phyloP scores from a whole-genome alignment of 2,888 invertebrate genomes.

The Drosophila rellima region DNA sequence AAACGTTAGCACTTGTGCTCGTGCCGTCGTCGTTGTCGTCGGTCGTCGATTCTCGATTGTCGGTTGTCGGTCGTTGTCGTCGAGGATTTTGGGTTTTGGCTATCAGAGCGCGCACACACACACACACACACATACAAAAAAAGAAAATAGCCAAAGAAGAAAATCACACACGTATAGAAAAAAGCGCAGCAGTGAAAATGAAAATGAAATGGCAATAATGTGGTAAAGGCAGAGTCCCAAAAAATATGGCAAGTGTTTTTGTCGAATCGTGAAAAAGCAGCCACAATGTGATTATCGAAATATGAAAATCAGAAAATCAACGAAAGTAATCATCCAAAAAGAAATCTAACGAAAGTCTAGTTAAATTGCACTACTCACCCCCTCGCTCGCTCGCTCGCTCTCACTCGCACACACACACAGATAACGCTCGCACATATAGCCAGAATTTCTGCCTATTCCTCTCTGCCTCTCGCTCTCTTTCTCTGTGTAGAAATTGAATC shows the following conservation, averaged over 20 bases:
- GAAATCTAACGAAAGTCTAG: slow-evolving; percentile 44
- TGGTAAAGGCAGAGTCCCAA: slow-evolving; percentile 52
- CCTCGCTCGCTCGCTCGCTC: slow-evolving; percentile 16
- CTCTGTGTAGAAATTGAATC: slow-evolving; percentile 66
- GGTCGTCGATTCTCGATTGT: slow-evolving; percentile 27
- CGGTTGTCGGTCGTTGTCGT: slow-evolving; percentile 58
- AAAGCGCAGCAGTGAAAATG: slow-evolving; percentile 59
- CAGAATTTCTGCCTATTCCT: slow-evolving; percentile 9
- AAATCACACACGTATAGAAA: slow-evolving; percentile 63
- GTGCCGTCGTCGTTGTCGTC: slow-evolving; percentile 56
- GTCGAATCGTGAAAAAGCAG: slow-evolving; percentile 24
- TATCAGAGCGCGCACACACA: slow-evolving; percentile 61
- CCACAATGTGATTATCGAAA: slow-evolving; percentile 38
- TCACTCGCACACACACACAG: slow-evolving; percentile 2
- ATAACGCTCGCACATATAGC: slow-evolving; percentile 4
- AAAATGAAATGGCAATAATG: slow-evolving; percentile 59
- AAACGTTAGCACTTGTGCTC: slow-evolving; percentile 69
- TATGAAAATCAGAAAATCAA: slow-evolving; percentile 37
- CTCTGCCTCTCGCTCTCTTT: slow-evolving; percentile 28
- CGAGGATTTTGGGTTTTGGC: slow-evolving; percentile 77
- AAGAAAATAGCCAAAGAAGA: slow-evolving; percentile 49
- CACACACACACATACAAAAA: slow-evolving; percentile 19
- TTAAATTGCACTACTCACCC: slow-evolving; percentile 54
- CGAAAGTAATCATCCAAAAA: slow-evolving; percentile 40
- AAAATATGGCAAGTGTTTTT: slow-evolving; percentile 49